These are phyloP conservation scores for Hydrotaea diabolus DNA, from an alignment of 2,888 invertebrate genomes.

Conservation along the genomic window DNA sequence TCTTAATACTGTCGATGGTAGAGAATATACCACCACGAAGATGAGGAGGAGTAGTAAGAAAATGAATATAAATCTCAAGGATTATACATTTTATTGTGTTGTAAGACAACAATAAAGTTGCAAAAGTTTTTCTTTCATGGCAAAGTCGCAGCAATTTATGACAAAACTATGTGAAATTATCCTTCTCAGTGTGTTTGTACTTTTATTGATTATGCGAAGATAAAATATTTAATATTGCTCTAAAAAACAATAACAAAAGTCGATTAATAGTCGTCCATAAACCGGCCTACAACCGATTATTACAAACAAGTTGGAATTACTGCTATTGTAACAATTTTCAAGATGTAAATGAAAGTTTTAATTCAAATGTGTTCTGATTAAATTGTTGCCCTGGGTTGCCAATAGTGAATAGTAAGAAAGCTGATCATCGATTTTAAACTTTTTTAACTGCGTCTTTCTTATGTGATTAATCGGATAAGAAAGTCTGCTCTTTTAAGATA, in stretches of 20 bases:
- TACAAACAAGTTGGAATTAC: too few species aligned
- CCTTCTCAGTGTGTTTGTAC: not conserved
- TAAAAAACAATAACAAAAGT: not conserved
- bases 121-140: conserved; percentile 19
- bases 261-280: not conserved
- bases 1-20: not conserved
- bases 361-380: too few species aligned
- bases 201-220: conserved; percentile 9
- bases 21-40: too few species aligned
- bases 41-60: too few species aligned
- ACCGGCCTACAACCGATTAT: conserved; percentile 15
- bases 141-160: conserved; percentile 8
- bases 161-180: not conserved
- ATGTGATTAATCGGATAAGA: too few species aligned
- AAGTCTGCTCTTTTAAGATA: too few species aligned
- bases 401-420: too few species aligned
- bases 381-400: too few species aligned
- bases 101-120: conserved; percentile 43
- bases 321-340: too few species aligned
- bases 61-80: conserved; percentile 44
- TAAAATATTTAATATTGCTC: not conserved
- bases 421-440: too few species aligned
- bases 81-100: conserved; percentile 53
- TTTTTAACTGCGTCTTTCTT: too few species aligned
- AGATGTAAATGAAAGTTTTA: too few species aligned